These are phyloP conservation scores for Arion vulgaris DNA, from an alignment of 1,140 invertebrate genomes.

Conservation along the genomic window DNA sequence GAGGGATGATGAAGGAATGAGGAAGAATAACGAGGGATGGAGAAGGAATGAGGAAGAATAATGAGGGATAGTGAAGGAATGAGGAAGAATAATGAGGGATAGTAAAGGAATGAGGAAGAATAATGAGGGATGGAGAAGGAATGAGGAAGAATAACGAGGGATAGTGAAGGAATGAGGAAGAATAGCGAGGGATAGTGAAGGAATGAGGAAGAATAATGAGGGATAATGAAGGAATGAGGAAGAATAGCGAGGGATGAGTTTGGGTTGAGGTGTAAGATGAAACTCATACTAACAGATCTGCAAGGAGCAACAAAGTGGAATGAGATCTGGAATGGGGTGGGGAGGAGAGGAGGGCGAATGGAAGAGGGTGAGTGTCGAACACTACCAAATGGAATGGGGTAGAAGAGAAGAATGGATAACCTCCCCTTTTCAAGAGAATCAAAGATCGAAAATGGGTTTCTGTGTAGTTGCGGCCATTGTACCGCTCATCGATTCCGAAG, in stretches of 20 bases:
- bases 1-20: neutral
- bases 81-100: neutral
- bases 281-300: neutral
- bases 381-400: neutral
- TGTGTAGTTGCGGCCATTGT: constrained; percentile 18
- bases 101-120: neutral
- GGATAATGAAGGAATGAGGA: neutral
- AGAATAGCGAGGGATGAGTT: neutral
- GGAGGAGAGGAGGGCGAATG: neutral
- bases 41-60: constrained; percentile 1
- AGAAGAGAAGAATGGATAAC: constrained; percentile 3
- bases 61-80: no score
- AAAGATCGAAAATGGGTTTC: constrained; percentile 30
- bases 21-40: neutral
- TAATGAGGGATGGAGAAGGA: neutral
- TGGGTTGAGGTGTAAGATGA: constrained; percentile 7
- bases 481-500: constrained; percentile 12
- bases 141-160: neutral
- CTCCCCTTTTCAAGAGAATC: constrained; percentile 5
- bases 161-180: neutral
- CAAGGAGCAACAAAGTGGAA: no score
- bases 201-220: neutral
- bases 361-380: neutral
- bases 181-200: neutral
- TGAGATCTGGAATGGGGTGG: neutral